Base-by-base conservation (phyloP, 2,888 invertebrate species). In the Ophion obscuratus region DNA sequence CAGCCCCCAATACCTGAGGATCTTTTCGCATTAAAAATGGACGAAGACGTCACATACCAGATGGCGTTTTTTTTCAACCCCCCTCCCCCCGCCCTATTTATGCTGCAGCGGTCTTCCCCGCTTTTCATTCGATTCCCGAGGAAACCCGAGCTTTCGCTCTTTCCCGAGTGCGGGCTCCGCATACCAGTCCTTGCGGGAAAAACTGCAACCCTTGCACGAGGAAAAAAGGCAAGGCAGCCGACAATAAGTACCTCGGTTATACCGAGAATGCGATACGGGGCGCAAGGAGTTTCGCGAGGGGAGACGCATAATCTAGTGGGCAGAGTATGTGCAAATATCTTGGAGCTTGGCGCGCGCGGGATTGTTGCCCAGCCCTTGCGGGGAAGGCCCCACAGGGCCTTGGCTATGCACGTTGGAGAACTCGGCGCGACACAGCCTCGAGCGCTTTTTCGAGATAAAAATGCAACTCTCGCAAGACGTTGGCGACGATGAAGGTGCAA, bases 241-340 rank as follows among this genome's bases (percentile, higher is more conserved):
- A n/a, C 40, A 71, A 66, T 77, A 77, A 77, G 82, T 73, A 73
- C 79, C 76, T 77, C 80, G n/a, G 67, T 17, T 47, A 53, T 44
- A 77, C 57, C 17, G 73, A 20, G 67, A 80, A 74, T 80, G 44
- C 73, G 75, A 85, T 76, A 44, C 76, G 9, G 57, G 64, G 36
- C 20, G 14, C 11, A 31, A 70, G 47, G 73, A 73, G 62, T 64
- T 81, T 86, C 80, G 74, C 68, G 73, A 62, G 27, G 24, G 53
- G 24, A 24, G 75, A 47, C 64, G 85, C 67, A 85, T 85, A 85
- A 85, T 85, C 71, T 71, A 74, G 73, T 77, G 20, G 80, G 7
- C 36, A 20, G n/a, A 31, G 68, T 31, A 80, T 66, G 62, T 76
- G 81, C 68, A 81, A 81, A 81, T 47, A 81, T 75, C 75, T 81